These are phyloP conservation scores for Malacoraja senta DNA, from an alignment of 2,797 vertebrate species.

Conservation along the genomic window DNA sequence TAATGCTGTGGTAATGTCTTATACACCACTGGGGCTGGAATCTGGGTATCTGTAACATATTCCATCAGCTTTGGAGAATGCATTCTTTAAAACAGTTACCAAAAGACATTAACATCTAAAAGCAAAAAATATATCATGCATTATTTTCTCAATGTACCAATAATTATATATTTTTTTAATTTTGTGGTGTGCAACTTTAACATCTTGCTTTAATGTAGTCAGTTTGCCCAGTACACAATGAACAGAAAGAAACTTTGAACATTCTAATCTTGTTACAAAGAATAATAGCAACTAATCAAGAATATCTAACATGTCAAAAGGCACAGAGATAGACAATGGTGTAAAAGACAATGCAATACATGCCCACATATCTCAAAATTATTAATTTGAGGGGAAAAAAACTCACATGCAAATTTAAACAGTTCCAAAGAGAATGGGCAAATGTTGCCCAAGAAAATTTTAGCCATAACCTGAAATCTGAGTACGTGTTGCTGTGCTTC, in stretches of 20 bases:
- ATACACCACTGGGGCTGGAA: too few species aligned
- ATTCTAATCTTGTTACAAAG: not conserved
- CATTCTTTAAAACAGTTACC: not conserved
- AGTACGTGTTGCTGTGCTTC: not conserved
- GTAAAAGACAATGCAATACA: not conserved
- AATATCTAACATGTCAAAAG: not conserved
- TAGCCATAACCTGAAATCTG: not conserved
- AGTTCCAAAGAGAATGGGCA: not conserved
- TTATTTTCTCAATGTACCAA: not conserved
- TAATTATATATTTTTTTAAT: not conserved
- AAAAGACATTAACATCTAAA: not conserved
- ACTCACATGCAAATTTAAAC: not conserved
- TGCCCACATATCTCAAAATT: not conserved
- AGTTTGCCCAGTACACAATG: not conserved
- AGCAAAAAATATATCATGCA: not conserved
- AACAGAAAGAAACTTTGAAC: not conserved
- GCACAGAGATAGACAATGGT: not conserved
- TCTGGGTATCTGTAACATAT: not conserved
- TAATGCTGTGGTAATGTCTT: not conserved
- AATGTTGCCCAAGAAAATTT: not conserved
- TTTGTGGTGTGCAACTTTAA: not conserved
- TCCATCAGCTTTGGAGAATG: not conserved
- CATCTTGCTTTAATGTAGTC: not conserved
- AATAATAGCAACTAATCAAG: not conserved
- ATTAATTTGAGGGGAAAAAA: not conserved